Base-by-base conservation (phyloP, 2,113 vertebrate species). In the Clarias macrocephalus region DNA sequence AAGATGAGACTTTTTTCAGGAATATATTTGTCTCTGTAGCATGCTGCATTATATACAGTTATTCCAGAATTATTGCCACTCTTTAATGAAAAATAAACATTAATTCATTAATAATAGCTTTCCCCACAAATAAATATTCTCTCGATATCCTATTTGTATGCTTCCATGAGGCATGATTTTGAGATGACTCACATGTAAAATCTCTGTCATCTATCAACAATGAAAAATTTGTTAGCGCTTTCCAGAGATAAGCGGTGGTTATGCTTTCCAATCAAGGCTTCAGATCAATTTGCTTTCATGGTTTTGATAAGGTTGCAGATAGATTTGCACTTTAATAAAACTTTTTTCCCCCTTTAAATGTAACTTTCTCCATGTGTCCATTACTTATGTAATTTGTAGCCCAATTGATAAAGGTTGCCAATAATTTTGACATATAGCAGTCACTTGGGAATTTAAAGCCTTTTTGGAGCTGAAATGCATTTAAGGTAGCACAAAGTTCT, bases 401-500 rank as follows among this genome's bases (percentile, higher is more conserved):
- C 42, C 8, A 19, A 12, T 73, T 48, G 2, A 42, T 42, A 19
- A 73, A 73, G 33, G 16, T 37, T 37, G 11, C 48, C n/a, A 5
- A 10, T 54, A 82, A 60, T 73, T 37, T 21, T 23, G 33, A 3
- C 18, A 23, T 23, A 23, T 18, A 62, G 19, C 79, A 23, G 42
- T 77, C 30, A 82, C 33, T 60, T 0, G 10, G 5, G 5, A 21
- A 59, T 80, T 83, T 37, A 48, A 79, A 10, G 25, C 10, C 5
- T 19, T 77, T 42, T 25, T 60, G 73, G 13, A 25, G 19, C 16
- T 60, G 54, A 6, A 10, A 82, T 70, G 65, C 48, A 15, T 54
- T 88, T 76, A 30, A n/a, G 21, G 70, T 60, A 25, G 15, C 28
- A 25, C 59, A 12, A 77, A 80, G 25, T 82, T 82, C 80, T 62